Base-by-base conservation (phyloP, 2,888 invertebrate genomes). In the Dolichopus griseipennis region DNA sequence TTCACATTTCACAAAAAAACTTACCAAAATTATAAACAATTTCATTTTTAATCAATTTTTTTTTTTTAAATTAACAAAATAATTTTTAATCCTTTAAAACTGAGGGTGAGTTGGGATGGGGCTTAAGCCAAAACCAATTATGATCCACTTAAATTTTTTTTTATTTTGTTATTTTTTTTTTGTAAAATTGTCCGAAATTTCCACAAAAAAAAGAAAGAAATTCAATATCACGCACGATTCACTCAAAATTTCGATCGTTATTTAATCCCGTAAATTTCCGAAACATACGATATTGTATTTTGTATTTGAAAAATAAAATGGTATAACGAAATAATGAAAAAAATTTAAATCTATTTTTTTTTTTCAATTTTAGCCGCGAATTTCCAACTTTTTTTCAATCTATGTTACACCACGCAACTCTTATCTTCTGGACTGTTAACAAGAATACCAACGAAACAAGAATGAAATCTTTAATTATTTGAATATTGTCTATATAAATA, bases 401-500 rank as follows among this genome's bases (percentile, higher is more conserved):
- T 52, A 18, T 52, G 27, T 27, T 27, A 27, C 27, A 27, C 27
- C 5, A 27, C 27, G 27, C 27, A 27, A 27, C 5, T 4, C 27
- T 27, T 27, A 27, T 27, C 27, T 27, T 27, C 5, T 27, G 27
- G 27, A n/a, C 52, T 52, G 69, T 66, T 69, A 69, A 65, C 69
- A 65, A 65, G 65, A 65, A 68, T 68, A 52, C 66, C 65, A 66
- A 43, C 66, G 64, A 67, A 63, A 64, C 65, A 69, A 65, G 69
- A 69, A 69, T 69, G 68, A 68, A 69, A 68, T 61, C 68, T 68
- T 64, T 41, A 37, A 66, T 66, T 61, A 66, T 52, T 65, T 65
- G 68, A 65, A 34, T 34, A 63, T 65, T 67, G 66, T 43, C 68
- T 69, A 68, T 69, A 69, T 65, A 69, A 43, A 66, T 43, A 64